Conservation (phyloP, 1,140 invertebrate genomes). For the Achroia grisella region DNA sequence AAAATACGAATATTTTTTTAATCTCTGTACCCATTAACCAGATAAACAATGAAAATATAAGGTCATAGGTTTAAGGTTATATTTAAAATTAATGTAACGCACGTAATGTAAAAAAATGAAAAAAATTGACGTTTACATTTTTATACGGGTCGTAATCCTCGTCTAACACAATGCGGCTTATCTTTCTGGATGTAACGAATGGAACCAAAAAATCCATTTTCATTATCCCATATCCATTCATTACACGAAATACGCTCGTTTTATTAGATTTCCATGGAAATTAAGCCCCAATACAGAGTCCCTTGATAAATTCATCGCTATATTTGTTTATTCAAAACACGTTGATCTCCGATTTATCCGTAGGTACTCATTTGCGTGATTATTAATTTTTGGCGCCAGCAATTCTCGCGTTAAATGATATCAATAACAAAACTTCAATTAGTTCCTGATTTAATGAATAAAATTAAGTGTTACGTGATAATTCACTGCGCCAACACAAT, state of each 20-base stretch:
- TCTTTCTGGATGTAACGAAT: conserved; percentile 19
- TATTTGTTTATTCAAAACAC: conserved; percentile 34
- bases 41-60: no score
- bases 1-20: no score
- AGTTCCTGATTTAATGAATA: neutral
- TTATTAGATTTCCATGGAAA: conserved; percentile 43
- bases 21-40: no score
- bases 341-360: conserved; percentile 25
- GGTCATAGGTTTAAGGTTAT: no score
- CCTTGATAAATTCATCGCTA: conserved; percentile 30
- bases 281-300: conserved; percentile 20
- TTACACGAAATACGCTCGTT: conserved; percentile 23
- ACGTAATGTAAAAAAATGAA: neutral
- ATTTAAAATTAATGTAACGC: no score
- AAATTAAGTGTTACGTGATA: neutral
- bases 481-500: neutral
- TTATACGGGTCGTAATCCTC: conserved; percentile 12
- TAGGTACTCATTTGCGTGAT: conserved; percentile 5
- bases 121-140: conserved; percentile 7
- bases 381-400: conserved; percentile 10
- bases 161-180: conserved; percentile 15
- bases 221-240: conserved; percentile 20
- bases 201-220: conserved; percentile 22
- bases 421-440: neutral
- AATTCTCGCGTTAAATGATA: conserved; percentile 7